These are phyloP conservation scores for Geopemphigus sp. DNA, from an alignment of 1,140 invertebrate species.

Conservation along the genomic window DNA sequence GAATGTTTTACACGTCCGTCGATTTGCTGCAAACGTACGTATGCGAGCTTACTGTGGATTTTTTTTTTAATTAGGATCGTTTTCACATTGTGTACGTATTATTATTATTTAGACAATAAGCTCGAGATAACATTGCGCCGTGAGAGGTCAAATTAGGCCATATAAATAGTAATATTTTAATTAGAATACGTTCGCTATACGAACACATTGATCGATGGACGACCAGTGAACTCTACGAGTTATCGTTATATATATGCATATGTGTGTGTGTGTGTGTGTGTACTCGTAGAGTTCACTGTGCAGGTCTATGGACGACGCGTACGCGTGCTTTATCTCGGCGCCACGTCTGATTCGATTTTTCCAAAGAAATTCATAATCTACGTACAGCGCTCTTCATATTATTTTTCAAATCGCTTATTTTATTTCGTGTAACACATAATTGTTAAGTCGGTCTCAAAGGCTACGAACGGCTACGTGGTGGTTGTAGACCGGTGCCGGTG, in stretches of 20 bases:
- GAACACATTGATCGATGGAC: slow-evolving; percentile 8
- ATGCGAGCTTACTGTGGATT: too few relatives aligned
- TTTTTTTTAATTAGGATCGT: slow-evolving; percentile 18
- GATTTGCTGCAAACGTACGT: too few relatives aligned
- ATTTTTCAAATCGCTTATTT: not conserved
- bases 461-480: not conserved
- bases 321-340: slow-evolving; percentile 31
- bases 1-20: not conserved
- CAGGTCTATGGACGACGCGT: too few relatives aligned
- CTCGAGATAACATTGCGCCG: not conserved
- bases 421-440: not conserved
- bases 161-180: slow-evolving; percentile 19
- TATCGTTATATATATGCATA: too few relatives aligned
- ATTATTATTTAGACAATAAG: slow-evolving; percentile 30
- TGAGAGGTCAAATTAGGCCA: not conserved
- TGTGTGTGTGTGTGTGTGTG: too few relatives aligned
- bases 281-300: too few relatives aligned
- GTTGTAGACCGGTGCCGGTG: not conserved
- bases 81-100: not conserved
- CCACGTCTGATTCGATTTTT: slow-evolving; percentile 30
- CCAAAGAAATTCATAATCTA: slow-evolving; percentile 1
- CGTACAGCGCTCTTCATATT: too few relatives aligned
- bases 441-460: not conserved
- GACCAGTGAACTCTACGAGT: not conserved
- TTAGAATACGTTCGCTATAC: not conserved